These are phyloP conservation scores for Drosophila auraria DNA, from an alignment of 1,140 invertebrate genomes.

Conservation along the genomic window DNA sequence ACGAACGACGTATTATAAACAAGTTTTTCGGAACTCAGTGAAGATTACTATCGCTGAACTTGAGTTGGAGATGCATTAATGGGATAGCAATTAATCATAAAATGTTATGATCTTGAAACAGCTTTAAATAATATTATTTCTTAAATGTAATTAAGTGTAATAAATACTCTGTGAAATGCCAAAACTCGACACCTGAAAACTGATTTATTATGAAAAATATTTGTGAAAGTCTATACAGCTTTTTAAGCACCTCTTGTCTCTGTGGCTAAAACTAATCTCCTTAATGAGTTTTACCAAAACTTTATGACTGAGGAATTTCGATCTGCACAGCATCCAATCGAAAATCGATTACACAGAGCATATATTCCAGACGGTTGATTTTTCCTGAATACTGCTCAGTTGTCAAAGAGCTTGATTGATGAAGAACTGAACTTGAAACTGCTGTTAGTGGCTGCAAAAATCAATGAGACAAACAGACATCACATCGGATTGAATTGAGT, in stretches of 20 bases:
- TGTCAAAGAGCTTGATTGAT: constrained; percentile 74
- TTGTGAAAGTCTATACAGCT: not conserved
- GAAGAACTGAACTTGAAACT: constrained; percentile 80
- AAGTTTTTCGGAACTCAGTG: constrained; percentile 1
- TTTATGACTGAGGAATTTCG: constrained; percentile 12
- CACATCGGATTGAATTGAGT: constrained; percentile 19
- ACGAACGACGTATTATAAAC: constrained; percentile 12
- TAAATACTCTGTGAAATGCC: not conserved
- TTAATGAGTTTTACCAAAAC: not conserved
- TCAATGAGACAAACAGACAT: constrained; percentile 69
- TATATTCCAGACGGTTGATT: constrained; percentile 22
- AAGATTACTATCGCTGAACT: constrained; percentile 2
- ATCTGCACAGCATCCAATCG: constrained; percentile 45
- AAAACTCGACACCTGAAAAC: not conserved
- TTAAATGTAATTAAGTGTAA: not conserved
- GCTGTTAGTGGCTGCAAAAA: constrained; percentile 54
- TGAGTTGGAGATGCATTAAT: constrained; percentile 1
- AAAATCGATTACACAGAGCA: constrained; percentile 54
- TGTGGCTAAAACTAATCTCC: not conserved
- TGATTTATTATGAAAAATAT: not conserved
- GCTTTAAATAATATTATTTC: constrained; percentile 12
- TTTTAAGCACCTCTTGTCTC: not conserved
- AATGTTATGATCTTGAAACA: constrained; percentile 12
- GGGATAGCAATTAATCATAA: constrained; percentile 3
- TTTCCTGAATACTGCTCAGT: constrained; percentile 47